Base-by-base conservation (phyloP, 37 sponge, comb jelly and placozoan species). In the Chondrosia reniformis region DNA sequence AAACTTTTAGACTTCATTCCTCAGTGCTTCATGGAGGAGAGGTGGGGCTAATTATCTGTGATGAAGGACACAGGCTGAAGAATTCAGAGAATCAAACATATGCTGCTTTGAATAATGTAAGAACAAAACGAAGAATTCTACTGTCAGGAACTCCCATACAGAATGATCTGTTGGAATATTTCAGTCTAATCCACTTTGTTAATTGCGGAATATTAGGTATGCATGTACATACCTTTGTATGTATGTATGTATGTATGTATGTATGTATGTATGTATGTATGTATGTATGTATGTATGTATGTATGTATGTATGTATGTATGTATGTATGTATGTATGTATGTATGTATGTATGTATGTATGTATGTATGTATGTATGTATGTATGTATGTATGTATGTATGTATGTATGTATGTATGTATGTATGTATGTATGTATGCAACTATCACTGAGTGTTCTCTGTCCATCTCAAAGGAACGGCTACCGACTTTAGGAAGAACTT, bases 21-120 rank as follows among this genome's bases (percentile, higher is more conserved):
- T 19, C 40, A 0, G 92, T 86, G 31, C 84, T 97, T 65, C 92
- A 89, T 84, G 85, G 79, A 37, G 90, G 95, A 25, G 65, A 75
- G 38, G 87, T 89, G 0, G 98, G 95, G 6, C 80, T 97, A 27
- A 85, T 97, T 59, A 94, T 97, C 55, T 97, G 98, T 84, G 97
- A 97, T 73, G 97, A 97, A 81, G 98, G 98, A 13, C 98, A 97
- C 74, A 74, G 98, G 31, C 75, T 97, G 74, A 97, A 97, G 90
- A 97, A 97, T 80, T 94, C 91, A 83, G 98, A 97, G 81, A 94
- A 92, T 62, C 95, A 85, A 59, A 97, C 98, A 3, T 97, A 97
- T 78, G 80, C 84, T 15, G 98, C 98, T 33, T 76, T 97, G 36
- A 94, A 79, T 69, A 66, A 89, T 63, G 84, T 97, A 33, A 76